Conservation (phyloP, 2,888 invertebrate species). For the Troides oblongomaculatus region DNA sequence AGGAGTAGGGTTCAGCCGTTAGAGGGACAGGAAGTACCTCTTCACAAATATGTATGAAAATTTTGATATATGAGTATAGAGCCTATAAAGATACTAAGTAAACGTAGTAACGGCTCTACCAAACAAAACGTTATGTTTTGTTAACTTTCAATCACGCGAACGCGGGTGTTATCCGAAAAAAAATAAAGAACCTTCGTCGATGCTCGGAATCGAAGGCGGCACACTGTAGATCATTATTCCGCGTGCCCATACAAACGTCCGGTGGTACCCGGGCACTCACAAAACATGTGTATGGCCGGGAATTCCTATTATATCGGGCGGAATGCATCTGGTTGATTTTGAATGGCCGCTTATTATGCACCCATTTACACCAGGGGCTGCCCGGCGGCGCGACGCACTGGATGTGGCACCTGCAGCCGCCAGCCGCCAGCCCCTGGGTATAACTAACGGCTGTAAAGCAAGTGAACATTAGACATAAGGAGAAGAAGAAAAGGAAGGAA, state of each 20-base stretch:
- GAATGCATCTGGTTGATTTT: slow-evolving; percentile 75
- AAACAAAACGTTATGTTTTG: too few relatives aligned
- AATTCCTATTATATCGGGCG: slow-evolving; percentile 71
- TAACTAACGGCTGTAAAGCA: too few relatives aligned
- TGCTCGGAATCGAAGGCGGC: slow-evolving; percentile 36
- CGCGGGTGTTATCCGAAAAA: slow-evolving; percentile 18
- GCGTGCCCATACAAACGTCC: slow-evolving; percentile 73
- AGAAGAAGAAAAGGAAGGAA: too few relatives aligned
- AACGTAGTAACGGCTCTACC: too few relatives aligned
- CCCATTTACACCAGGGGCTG: slow-evolving; percentile 71
- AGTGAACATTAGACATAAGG: too few relatives aligned
- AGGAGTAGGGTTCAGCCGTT: too few relatives aligned
- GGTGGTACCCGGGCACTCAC: slow-evolving; percentile 54
- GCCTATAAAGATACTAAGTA: too few relatives aligned
- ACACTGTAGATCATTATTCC: slow-evolving; percentile 76
- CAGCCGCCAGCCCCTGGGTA: too few relatives aligned
- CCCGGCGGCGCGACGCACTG: neutral
- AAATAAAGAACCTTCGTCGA: slow-evolving; percentile 3
- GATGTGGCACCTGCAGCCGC: too few relatives aligned
- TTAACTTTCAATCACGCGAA: slow-evolving; percentile 9
- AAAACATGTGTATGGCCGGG: slow-evolving; percentile 70
- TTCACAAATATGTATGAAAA: too few relatives aligned
- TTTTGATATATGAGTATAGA: too few relatives aligned
- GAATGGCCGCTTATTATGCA: slow-evolving; percentile 79
- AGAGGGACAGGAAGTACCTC: too few relatives aligned